Percentiles rank a stretch among this genome's conserved stretches.
phyloP scores from a whole-genome alignment of 2,888 invertebrate species.

The Drosophila mercatorum region DNA sequence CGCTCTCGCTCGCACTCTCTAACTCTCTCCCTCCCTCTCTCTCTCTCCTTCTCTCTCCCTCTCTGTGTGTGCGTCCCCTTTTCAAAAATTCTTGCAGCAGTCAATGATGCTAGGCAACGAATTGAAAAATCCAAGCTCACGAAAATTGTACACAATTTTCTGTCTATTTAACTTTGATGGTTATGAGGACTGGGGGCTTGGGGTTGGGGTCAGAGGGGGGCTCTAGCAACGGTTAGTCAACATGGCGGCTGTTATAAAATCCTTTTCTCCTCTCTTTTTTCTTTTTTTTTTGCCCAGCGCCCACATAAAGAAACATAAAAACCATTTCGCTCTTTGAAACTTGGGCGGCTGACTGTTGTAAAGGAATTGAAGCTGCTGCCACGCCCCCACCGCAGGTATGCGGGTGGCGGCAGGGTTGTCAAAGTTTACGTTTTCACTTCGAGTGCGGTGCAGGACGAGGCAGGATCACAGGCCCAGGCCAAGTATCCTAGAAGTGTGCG shows the following conservation, averaged over 20 bases:
- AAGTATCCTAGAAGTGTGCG: constrained; percentile 38
- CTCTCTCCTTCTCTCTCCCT: constrained; percentile 21
- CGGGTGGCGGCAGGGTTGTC: constrained; percentile 59
- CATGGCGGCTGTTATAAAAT: constrained; percentile 51
- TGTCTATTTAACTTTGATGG: constrained; percentile 82
- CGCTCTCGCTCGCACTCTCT: constrained; percentile 18
- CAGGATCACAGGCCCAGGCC: constrained; percentile 48
- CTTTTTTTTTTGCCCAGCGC: constrained; percentile 62
- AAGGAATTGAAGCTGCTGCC: constrained; percentile 47
- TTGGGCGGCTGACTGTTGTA: constrained; percentile 41
- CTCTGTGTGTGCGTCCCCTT: constrained; percentile 19
- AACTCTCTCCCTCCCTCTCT: constrained; percentile 19
- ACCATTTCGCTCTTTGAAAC: constrained; percentile 74
- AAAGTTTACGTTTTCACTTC: constrained; percentile 79
- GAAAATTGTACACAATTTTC: constrained; percentile 82
- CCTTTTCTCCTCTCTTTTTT: constrained; percentile 27
- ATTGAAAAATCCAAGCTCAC: constrained; percentile 76
- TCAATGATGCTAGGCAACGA: constrained; percentile 79
- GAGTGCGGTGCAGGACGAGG: constrained; percentile 58
- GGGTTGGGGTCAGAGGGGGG: background rate
- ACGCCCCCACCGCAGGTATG: background rate
- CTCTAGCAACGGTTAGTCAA: constrained; percentile 18
- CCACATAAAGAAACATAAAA: constrained; percentile 79
- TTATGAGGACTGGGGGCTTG: constrained; percentile 23
- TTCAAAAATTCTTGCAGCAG: constrained; percentile 64